Evolutionary conservation across 2,888 invertebrate species (phyloP).

Genomic region (Archaeoteleia sp.): DNA sequence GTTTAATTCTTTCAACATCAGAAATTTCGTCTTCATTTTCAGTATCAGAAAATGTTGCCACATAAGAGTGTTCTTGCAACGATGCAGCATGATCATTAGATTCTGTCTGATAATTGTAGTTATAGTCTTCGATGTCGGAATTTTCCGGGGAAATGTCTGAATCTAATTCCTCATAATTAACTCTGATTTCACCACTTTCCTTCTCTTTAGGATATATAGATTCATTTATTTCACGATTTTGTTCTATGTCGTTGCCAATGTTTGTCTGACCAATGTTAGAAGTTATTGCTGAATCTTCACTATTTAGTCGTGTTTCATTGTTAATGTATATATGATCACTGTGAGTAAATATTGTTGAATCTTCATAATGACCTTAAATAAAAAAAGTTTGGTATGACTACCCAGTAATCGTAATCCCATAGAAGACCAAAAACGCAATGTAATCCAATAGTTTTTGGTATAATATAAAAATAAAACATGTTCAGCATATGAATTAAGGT

Average conservation of each 20-base stretch:
- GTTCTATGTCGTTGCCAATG: too few species aligned
- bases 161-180: neutral
- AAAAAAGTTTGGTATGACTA: neutral
- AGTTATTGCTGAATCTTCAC: too few species aligned
- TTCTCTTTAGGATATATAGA: neutral
- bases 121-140: neutral
- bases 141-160: neutral
- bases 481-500: too few species aligned
- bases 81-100: neutral
- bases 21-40: neutral
- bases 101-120: neutral
- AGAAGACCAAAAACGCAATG: too few species aligned
- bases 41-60: neutral
- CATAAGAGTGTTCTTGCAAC: too few species aligned
- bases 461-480: too few species aligned
- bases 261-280: too few species aligned
- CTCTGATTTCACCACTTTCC: neutral
- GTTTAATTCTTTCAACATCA: neutral
- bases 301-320: too few species aligned
- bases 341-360: too few species aligned
- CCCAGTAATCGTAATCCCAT: too few species aligned
- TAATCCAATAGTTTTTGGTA: too few species aligned
- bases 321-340: too few species aligned
- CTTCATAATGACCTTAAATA: neutral
- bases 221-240: neutral